Conservation (phyloP, 2,113 vertebrate species). For the Corythoichthys haematopterus region DNA sequence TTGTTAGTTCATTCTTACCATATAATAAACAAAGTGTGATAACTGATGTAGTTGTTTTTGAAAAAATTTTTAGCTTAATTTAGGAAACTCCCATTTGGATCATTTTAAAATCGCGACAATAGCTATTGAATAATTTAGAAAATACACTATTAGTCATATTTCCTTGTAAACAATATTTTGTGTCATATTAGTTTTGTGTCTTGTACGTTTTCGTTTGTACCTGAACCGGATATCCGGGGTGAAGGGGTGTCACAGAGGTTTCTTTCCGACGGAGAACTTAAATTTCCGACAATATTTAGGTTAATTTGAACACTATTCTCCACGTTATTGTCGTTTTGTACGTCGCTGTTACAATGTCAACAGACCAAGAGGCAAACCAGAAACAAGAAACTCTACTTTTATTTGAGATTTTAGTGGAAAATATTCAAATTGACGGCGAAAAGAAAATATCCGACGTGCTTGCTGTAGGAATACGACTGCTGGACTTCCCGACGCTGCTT, state of each 20-base stretch:
- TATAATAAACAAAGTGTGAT: background rate
- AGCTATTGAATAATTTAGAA: background rate
- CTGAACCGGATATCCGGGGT: background rate
- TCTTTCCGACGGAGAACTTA: background rate
- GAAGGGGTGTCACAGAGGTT: background rate
- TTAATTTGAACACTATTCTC: background rate
- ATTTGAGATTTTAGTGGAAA: conserved; percentile 80
- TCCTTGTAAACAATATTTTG: background rate
- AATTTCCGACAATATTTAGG: background rate
- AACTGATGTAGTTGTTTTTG: background rate
- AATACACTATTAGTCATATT: background rate
- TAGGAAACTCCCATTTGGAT: background rate
- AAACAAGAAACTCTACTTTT: conserved; percentile 71
- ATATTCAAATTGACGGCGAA: conserved; percentile 54
- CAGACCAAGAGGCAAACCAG: background rate
- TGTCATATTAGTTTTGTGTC: background rate
- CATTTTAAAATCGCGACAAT: background rate
- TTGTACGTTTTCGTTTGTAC: background rate
- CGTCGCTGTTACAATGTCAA: conserved; percentile 38
- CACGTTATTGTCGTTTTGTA: background rate
- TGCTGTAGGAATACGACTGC: conserved; percentile 75
- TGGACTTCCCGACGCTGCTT: conserved; percentile 84
- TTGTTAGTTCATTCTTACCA: background rate
- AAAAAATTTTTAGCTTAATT: background rate
- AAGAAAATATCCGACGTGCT: conserved; percentile 43